Evolutionary conservation across 1,140 invertebrate species (phyloP).

Genomic region (Drosophila watanabei): DNA sequence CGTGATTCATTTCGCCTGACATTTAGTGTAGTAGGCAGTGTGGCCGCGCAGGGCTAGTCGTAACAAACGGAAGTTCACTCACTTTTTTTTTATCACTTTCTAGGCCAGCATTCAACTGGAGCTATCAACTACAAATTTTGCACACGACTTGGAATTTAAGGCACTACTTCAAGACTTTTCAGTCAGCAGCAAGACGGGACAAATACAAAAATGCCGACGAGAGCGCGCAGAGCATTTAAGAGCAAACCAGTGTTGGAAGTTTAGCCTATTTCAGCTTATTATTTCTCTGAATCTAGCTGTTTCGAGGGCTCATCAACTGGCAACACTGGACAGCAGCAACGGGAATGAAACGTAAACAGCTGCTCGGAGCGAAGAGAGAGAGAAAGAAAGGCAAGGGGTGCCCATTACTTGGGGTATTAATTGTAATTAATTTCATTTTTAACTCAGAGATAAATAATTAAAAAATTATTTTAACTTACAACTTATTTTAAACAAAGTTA

Average conservation of each 20-base stretch:
- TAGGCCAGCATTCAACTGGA: conserved; percentile 40
- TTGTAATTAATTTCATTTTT: no score
- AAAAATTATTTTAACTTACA: no score
- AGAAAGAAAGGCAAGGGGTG: neutral
- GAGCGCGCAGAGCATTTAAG: conserved; percentile 36
- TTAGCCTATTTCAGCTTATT: neutral
- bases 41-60: conserved; percentile 43
- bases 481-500: no score
- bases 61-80: conserved; percentile 56
- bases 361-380: neutral
- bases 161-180: conserved; percentile 43
- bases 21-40: conserved; percentile 50
- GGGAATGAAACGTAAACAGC: conserved; percentile 15
- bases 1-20: conserved; percentile 62
- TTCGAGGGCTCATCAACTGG: no score
- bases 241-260: conserved; percentile 12
- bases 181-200: conserved; percentile 44
- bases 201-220: conserved; percentile 49
- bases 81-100: conserved; percentile 53
- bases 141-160: conserved; percentile 44
- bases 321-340: neutral
- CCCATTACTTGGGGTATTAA: neutral
- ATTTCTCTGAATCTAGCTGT: no score
- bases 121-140: conserved; percentile 51
- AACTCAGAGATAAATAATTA: no score